A percentile compares a stretch with the other conserved stretches of the same genome.
These are phyloP conservation scores for Ophraella communa DNA, from an alignment of 2,888 invertebrate species.

Conservation along the genomic window DNA sequence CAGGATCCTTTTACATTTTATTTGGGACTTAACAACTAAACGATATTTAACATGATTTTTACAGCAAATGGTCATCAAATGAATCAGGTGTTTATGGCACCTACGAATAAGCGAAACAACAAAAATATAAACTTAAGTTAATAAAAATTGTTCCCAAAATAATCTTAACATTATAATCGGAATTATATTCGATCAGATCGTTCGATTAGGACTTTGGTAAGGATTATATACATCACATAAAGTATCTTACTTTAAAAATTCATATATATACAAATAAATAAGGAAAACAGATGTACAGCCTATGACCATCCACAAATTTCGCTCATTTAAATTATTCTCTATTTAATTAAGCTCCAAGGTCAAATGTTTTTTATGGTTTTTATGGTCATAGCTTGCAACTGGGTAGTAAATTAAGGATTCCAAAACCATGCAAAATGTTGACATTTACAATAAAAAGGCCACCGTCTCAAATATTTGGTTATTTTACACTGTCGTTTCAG, in stretches of 20 bases:
- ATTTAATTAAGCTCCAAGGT: no score
- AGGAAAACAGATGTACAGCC: conserved; percentile 23
- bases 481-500: conserved; percentile 28
- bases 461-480: conserved; percentile 42
- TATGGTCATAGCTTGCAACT: neutral
- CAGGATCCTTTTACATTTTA: conserved; percentile 24
- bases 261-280: conserved; percentile 54
- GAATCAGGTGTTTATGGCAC: conserved; percentile 42
- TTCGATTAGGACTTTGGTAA: conserved; percentile 53
- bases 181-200: conserved; percentile 39
- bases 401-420: conserved; percentile 29
- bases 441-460: conserved; percentile 44
- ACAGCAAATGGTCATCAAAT: conserved; percentile 21
- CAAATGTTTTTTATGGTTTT: neutral
- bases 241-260: conserved; percentile 41
- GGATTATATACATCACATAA: conserved; percentile 55
- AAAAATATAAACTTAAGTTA: conserved; percentile 23
- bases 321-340: no score
- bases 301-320: neutral
- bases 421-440: conserved; percentile 16
- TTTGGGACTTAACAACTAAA: conserved; percentile 28
- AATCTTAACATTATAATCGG: conserved; percentile 32
- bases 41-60: conserved; percentile 16
- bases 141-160: conserved; percentile 34
- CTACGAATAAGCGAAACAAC: conserved; percentile 26